These are phyloP conservation scores for Hartigia nigra DNA, from an alignment of 2,888 invertebrate genomes.

Conservation along the genomic window DNA sequence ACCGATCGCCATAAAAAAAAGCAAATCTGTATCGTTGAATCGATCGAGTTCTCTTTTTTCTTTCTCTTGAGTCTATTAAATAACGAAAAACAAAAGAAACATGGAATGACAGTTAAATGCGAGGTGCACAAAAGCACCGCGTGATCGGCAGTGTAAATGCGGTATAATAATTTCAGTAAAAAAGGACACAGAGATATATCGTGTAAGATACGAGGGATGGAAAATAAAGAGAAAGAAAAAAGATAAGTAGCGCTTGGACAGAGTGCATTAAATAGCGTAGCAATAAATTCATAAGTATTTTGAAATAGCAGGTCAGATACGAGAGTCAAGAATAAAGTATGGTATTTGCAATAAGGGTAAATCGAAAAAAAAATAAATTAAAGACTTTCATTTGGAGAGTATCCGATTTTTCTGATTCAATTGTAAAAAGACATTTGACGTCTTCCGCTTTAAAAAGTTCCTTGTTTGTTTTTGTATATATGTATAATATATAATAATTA, in stretches of 20 bases:
- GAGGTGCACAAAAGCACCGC: neutral
- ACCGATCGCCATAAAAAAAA: neutral
- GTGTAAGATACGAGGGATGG: neutral
- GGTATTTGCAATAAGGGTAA: neutral
- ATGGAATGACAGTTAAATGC: neutral
- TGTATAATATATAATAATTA: neutral
- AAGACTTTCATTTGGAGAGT: neutral
- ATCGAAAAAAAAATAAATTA: neutral
- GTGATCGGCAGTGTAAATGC: neutral
- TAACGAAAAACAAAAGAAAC: too few relatives aligned
- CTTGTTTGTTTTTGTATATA: neutral
- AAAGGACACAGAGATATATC: neutral
- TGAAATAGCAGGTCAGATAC: neutral
- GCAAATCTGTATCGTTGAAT: neutral
- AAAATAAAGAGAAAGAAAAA: neutral
- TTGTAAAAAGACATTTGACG: neutral
- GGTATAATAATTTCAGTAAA: neutral
- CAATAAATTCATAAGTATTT: neutral
- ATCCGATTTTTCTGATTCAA: neutral
- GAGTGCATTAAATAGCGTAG: neutral
- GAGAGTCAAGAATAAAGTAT: neutral
- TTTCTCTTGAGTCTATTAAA: neutral
- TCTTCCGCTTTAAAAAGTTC: neutral
- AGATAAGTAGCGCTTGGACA: neutral
- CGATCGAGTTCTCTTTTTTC: slow-evolving; percentile 3